A percentile compares a stretch with the other conserved stretches of the same genome.
These are phyloP conservation scores for Rutpela maculata DNA, from an alignment of 2,888 invertebrate species.

Conservation along the genomic window DNA sequence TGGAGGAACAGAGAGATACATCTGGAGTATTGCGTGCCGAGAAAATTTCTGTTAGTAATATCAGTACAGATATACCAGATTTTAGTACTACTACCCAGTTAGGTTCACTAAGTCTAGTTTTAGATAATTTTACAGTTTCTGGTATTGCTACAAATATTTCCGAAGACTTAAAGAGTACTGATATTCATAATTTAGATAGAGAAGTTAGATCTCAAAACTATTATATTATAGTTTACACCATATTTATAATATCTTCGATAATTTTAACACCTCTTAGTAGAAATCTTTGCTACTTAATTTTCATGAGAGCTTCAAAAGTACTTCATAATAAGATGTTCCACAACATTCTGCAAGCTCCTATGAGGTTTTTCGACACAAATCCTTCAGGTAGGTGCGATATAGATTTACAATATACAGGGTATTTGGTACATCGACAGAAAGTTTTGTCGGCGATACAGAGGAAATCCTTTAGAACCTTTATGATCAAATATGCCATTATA, in stretches of 20 bases:
- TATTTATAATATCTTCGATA: slow-evolving; percentile 77
- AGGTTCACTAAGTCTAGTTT: neutral
- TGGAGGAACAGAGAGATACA: slow-evolving; percentile 68
- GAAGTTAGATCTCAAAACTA: slow-evolving; percentile 34
- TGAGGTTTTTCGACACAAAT: slow-evolving; percentile 90
- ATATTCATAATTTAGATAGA: neutral
- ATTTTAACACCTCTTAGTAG: slow-evolving; percentile 80
- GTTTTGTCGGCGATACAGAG: no score
- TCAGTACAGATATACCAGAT: neutral
- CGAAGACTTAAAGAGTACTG: neutral
- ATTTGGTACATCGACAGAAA: no score
- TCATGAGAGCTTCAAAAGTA: slow-evolving; percentile 84
- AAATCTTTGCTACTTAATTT: slow-evolving; percentile 82
- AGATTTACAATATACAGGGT: neutral
- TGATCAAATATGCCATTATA: no score
- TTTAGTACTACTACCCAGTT: neutral
- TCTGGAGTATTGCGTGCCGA: neutral
- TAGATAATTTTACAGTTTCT: slow-evolving; percentile 8
- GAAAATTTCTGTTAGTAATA: neutral
- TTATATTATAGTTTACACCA: slow-evolving; percentile 77
- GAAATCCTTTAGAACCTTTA: no score
- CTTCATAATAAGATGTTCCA: slow-evolving; percentile 88
- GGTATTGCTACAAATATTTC: neutral
- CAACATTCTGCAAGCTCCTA: slow-evolving; percentile 83
- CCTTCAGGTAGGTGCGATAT: slow-evolving; percentile 79